Base-by-base conservation (phyloP, 1,140 invertebrate species). In the Bombyx mori region DNA sequence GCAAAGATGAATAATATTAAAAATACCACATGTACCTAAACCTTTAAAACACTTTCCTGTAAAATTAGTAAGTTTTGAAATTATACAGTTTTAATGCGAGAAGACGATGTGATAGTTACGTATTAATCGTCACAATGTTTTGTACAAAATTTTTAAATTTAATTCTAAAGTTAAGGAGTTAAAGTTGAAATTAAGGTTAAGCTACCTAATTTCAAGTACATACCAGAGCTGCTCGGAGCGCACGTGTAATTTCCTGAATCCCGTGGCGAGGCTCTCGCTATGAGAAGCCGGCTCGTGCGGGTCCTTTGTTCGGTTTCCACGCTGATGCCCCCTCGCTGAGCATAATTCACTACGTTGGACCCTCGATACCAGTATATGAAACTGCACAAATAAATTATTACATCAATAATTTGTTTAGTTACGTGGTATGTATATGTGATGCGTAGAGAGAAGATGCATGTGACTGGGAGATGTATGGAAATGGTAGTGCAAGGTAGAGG, bases 291-390 rank as follows among this genome's bases (percentile, higher is more conserved):
- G 61, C 94, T 95, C 58, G 94, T 96, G 57, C 94, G 91, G 42
- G 94, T 95, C 64, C 94, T 91, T 73, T 95, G 95, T 73, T 96
- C 95, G 1, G 95, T 96, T 26, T 96, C 92, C 26, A 97, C 94
- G 70, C 91, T 95, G 68, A 97, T 96, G 48, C 95, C 93, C 45
- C 94, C 93, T 10, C 94, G 90, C 70, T 94, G 92, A 54, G 94
- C 94, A 82, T 97, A 96, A 89, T 96, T 97, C 77, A 97, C 94
- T 61, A 97, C 93, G 75, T 94, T 91, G 8, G 91, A 91, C 50
- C 94, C 95, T 66, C 94, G 93, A 82, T 96, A 96, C 96, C 96
- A 97, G 82, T 96, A 95, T 81, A 97, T 96, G 86, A 95, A 96
- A 62, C 87, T 89, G 73, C 48, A 44, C 43, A 44, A 57, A 61